Percentiles rank a stretch among this genome's conserved stretches.
Evolutionary conservation across 2,888 invertebrate species (phyloP).

Genomic region (Liopterus haemorrhoidalis): DNA sequence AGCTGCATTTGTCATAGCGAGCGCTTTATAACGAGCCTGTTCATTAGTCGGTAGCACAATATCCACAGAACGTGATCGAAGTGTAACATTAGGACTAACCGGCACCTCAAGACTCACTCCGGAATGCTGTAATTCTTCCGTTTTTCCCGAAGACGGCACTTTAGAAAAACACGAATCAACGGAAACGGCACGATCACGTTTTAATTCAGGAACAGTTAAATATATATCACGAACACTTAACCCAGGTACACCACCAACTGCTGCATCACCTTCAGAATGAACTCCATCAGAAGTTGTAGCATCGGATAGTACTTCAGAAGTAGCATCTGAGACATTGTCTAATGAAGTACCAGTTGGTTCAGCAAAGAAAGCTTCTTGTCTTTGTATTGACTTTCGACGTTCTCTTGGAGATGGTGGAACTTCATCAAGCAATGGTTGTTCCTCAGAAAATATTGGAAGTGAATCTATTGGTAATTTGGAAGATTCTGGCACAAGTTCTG

Average conservation of each 20-base stretch:
- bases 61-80: conserved; percentile 78
- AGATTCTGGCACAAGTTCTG: conserved; percentile 21
- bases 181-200: conserved; percentile 78
- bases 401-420: too few species aligned
- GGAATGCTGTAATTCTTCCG: conserved; percentile 62
- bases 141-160: conserved; percentile 64
- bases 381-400: conserved; percentile 67
- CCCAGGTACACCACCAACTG: conserved; percentile 38
- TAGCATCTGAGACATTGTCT: conserved; percentile 59
- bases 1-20: conserved; percentile 56
- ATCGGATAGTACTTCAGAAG: conserved; percentile 43
- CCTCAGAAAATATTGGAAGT: conserved; percentile 38
- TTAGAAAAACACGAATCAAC: conserved; percentile 83
- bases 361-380: conserved; percentile 77
- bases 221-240: conserved; percentile 44
- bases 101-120: conserved; percentile 63
- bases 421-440: conserved; percentile 46
- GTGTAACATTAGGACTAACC: conserved; percentile 55
- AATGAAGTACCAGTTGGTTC: conserved; percentile 66
- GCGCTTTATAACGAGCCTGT: conserved; percentile 79
- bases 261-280: conserved; percentile 38
- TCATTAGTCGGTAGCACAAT: conserved; percentile 81
- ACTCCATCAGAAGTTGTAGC: conserved; percentile 42
- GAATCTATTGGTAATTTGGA: conserved; percentile 21
- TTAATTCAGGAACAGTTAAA: conserved; percentile 74